These are phyloP conservation scores for Falco cherrug DNA, from an alignment of 2,797 vertebrate genomes.

Conservation along the genomic window DNA sequence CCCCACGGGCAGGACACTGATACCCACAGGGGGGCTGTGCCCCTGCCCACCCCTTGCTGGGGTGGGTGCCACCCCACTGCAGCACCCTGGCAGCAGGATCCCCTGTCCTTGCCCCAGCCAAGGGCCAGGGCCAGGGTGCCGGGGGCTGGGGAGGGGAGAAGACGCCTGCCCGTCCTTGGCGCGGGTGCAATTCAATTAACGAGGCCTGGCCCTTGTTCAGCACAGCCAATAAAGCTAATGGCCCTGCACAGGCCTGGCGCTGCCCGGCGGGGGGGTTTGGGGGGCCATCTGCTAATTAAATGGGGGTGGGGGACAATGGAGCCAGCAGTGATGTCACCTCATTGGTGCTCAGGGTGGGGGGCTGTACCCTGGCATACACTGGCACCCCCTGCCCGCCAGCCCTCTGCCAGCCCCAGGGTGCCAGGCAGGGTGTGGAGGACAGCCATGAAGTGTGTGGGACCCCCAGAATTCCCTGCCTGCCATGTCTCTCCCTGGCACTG, in stretches of 20 bases:
- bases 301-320: not conserved
- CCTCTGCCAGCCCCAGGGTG: not conserved
- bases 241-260: conserved; percentile 46
- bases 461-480: not conserved
- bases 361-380: not conserved
- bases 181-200: conserved; percentile 59
- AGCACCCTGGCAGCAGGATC: not conserved
- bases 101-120: not conserved
- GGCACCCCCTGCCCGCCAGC: not conserved
- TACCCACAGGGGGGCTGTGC: rapidly evolving
- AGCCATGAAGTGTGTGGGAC: not conserved
- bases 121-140: not conserved
- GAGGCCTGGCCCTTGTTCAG: conserved; percentile 46
- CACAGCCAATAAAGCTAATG: conserved; percentile 59
- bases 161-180: not conserved
- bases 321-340: conserved; percentile 11
- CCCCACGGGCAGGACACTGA: not conserved
- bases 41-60: rapidly evolving
- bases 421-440: not conserved
- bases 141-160: not conserved
- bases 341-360: not conserved
- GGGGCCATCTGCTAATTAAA: conserved; percentile 62
- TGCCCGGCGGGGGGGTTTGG: not conserved
- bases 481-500: not conserved
- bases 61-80: not conserved